A percentile compares a stretch with the other conserved stretches of the same genome.
phyloP scores from a whole-genome alignment of 2,888 invertebrate species.

The Ophonus ardosiacus region DNA sequence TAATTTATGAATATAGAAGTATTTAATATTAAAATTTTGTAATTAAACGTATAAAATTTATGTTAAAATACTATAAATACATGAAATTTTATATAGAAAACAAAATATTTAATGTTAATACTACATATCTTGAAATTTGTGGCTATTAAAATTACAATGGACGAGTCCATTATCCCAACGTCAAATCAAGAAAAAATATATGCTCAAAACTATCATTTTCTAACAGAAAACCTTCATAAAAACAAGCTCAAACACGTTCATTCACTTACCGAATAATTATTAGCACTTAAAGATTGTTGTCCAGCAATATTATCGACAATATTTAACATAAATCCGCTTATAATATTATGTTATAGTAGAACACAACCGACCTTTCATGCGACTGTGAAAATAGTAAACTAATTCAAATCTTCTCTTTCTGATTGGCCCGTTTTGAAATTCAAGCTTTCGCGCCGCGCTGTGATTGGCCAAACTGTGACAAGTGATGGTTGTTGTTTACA shows the following conservation, averaged over 20 bases:
- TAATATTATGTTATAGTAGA: conserved; percentile 74
- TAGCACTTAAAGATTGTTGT: conserved; percentile 81
- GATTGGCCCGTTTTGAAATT: conserved; percentile 73
- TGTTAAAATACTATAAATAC: not conserved
- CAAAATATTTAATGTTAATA: not conserved
- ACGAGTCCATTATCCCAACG: conserved; percentile 72
- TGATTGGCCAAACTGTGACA: conserved; percentile 71
- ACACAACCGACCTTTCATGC: conserved; percentile 71
- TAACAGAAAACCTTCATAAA: conserved; percentile 73
- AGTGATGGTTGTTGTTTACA: conserved; percentile 56
- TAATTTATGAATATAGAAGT: not conserved
- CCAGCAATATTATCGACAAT: conserved; percentile 83
- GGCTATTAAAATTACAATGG: conserved; percentile 65
- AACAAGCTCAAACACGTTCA: conserved; percentile 68
- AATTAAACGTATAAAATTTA: not conserved
- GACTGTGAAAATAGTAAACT: conserved; percentile 69
- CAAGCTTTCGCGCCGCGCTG: conserved; percentile 73
- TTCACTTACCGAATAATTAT: conserved; percentile 84
- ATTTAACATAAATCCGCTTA: conserved; percentile 80
- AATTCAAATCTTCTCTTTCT: conserved; percentile 74
- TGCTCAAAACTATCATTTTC: conserved; percentile 67
- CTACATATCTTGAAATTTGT: not conserved
- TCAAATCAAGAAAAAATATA: conserved; percentile 62
- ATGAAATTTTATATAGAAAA: not conserved
- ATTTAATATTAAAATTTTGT: too few species aligned